These are phyloP conservation scores for Andrena trimmerana DNA, from an alignment of 2,888 invertebrate genomes.

Conservation along the genomic window DNA sequence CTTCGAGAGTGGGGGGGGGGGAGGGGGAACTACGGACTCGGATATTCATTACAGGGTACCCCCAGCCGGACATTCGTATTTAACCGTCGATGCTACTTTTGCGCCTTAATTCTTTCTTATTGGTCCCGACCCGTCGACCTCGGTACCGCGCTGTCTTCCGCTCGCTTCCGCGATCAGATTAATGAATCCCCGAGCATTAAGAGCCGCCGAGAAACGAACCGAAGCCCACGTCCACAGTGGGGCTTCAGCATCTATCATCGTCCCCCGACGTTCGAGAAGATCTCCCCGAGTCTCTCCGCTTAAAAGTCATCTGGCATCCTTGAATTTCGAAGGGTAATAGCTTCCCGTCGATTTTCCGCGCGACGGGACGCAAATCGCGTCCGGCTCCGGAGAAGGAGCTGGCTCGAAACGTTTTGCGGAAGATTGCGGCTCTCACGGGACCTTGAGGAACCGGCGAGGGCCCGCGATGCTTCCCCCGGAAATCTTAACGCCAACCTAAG, in stretches of 20 bases:
- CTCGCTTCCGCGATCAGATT: not conserved
- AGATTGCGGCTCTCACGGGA: slow-evolving; percentile 35
- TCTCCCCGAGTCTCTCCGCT: not conserved
- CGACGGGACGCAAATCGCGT: slow-evolving; percentile 41
- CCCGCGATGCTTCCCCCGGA: not conserved
- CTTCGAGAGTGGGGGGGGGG: slow-evolving; percentile 51
- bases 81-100: slow-evolving; percentile 75
- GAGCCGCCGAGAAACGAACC: not conserved
- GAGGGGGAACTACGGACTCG: slow-evolving; percentile 66
- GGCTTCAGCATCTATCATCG: too few relatives aligned
- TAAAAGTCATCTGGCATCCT: slow-evolving; percentile 9
- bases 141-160: not conserved
- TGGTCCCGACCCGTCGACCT: slow-evolving; percentile 4
- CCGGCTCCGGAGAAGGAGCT: slow-evolving; percentile 53
- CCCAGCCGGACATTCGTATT: slow-evolving; percentile 85
- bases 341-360: slow-evolving; percentile 80
- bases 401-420: slow-evolving; percentile 62
- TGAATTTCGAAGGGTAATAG: slow-evolving; percentile 68
- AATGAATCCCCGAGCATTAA: not conserved
- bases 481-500: not conserved
- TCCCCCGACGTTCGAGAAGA: not conserved
- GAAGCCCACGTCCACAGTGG: not conserved
- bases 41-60: slow-evolving; percentile 83
- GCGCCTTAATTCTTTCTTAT: slow-evolving; percentile 47
- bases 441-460: slow-evolving; percentile 8